A percentile compares a stretch with the other conserved stretches of the same genome.
Evolutionary conservation across 1,140 invertebrate genomes (phyloP).

Genomic region (Conus betulinus): DNA sequence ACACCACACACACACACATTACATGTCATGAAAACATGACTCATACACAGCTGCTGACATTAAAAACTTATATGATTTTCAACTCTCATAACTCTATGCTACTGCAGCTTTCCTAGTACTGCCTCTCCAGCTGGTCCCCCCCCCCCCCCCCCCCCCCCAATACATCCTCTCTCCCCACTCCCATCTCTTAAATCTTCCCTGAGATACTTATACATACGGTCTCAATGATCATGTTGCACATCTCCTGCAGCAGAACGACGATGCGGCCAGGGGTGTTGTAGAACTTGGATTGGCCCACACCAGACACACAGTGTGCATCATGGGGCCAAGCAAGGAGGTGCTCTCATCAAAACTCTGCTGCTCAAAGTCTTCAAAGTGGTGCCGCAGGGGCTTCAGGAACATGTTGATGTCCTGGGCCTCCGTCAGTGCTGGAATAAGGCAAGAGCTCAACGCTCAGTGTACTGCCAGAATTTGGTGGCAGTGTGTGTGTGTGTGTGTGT

Average conservation of each 20-base stretch:
- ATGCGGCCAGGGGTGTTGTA: constrained; percentile 93
- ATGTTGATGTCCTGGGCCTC: constrained; percentile 94
- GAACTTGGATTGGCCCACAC: constrained; percentile 91
- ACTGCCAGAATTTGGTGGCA: too few species aligned
- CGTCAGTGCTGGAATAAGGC: constrained; percentile 82
- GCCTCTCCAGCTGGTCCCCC: too few species aligned
- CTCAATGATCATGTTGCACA: constrained; percentile 92
- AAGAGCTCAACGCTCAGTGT: background rate
- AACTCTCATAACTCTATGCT: too few species aligned
- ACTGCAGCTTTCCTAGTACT: too few species aligned
- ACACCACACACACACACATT: too few species aligned
- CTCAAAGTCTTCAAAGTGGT: constrained; percentile 88
- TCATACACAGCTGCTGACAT: too few species aligned
- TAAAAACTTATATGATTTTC: too few species aligned
- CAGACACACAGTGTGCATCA: constrained; percentile 90
- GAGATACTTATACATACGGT: constrained; percentile 54
- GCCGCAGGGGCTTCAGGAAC: constrained; percentile 88
- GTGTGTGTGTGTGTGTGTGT: too few species aligned
- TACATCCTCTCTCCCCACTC: too few species aligned
- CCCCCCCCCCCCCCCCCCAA: too few species aligned
- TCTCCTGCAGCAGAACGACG: constrained; percentile 91
- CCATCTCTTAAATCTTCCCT: too few species aligned
- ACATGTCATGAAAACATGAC: too few species aligned
- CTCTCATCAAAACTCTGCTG: constrained; percentile 79
- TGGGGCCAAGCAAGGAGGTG: constrained; percentile 71